Conservation (phyloP, 2,797 vertebrate species). For the Rhinogobio ventralis region DNA sequence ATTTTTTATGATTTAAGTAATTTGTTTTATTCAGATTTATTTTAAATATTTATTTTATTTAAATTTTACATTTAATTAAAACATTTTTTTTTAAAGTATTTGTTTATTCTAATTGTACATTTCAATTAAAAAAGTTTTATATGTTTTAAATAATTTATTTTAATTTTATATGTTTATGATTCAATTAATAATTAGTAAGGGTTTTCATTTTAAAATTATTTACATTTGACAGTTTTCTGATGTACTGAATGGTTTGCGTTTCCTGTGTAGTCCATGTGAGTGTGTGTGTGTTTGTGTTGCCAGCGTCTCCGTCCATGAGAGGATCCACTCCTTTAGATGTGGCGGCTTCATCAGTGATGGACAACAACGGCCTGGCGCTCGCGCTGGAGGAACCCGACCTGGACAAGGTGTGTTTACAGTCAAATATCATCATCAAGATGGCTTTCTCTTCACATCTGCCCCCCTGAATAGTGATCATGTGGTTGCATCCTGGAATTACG, state of each 20-base stretch:
- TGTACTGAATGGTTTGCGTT: not conserved
- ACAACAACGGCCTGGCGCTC: constrained; percentile 96
- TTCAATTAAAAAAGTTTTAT: no score
- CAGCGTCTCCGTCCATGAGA: constrained; percentile 96
- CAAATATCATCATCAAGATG: no score
- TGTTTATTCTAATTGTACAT: no score
- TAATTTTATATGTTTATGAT: not conserved
- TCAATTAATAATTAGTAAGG: not conserved
- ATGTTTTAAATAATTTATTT: not conserved
- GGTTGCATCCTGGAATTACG: not conserved
- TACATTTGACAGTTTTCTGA: not conserved
- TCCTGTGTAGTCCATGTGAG: not conserved
- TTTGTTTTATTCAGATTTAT: no score
- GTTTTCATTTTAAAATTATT: not conserved
- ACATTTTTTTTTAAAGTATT: no score
- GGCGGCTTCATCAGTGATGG: constrained; percentile 98
- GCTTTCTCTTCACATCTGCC: not conserved
- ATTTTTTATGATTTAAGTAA: no score
- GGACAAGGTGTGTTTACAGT: constrained; percentile 82
- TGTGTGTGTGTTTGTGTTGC: constrained; percentile 5
- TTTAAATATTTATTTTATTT: no score
- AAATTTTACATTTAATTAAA: no score
- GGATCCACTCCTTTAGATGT: constrained; percentile 97
- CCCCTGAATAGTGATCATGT: not conserved
- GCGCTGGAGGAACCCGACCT: constrained; percentile 95